These are phyloP conservation scores for Lasiurus borealis DNA, from an alignment of 2,113 vertebrate genomes.

Conservation along the genomic window DNA sequence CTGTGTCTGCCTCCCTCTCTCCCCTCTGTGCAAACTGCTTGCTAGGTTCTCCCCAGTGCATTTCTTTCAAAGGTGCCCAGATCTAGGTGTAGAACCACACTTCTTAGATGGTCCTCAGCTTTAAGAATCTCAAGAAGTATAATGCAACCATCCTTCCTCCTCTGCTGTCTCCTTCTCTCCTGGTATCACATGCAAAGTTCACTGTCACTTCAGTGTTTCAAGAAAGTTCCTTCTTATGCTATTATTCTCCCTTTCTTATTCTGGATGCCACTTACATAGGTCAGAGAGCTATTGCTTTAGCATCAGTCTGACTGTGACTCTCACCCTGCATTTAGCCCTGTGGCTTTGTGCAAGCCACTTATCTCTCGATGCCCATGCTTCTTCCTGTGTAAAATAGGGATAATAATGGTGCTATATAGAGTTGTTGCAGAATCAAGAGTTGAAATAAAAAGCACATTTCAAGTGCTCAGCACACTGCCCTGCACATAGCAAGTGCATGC, in stretches of 20 bases:
- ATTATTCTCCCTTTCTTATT: neutral
- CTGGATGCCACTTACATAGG: neutral
- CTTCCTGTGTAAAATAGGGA: neutral
- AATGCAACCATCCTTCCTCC: neutral
- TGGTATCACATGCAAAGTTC: neutral
- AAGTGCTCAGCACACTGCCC: neutral
- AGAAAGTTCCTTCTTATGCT: neutral
- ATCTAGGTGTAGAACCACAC: neutral
- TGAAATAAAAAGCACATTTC: neutral
- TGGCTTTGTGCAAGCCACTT: constrained; percentile 26
- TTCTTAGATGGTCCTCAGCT: neutral
- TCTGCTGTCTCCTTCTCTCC: neutral
- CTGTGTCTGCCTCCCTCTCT: neutral
- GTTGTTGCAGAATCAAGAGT: neutral
- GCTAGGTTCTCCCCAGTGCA: neutral
- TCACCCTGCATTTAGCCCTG: neutral
- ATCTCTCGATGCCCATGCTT: neutral
- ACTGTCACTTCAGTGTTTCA: neutral
- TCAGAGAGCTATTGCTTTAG: neutral
- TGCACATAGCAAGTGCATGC: neutral
- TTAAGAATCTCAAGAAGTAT: neutral
- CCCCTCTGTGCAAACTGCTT: neutral
- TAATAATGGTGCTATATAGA: neutral
- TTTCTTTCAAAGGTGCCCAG: neutral
- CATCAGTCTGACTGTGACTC: neutral